Conservation (phyloP, 2,113 vertebrate species). For the Genyomyrus donnyi region DNA sequence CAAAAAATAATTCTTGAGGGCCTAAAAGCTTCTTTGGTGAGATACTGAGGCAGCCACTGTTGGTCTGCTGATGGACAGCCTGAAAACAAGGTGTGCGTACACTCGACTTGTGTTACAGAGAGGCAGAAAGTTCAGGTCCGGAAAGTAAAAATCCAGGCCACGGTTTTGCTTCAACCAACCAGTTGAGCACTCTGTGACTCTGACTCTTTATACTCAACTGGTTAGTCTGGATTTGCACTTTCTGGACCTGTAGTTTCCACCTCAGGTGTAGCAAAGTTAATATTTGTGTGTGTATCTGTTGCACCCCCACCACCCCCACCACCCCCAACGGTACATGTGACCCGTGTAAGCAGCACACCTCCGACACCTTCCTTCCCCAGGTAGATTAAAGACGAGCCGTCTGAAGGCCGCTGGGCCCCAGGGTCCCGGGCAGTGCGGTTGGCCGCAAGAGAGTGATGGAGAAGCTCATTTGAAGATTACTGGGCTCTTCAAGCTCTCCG, state of each 20-base stretch:
- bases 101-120: background rate
- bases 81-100: background rate
- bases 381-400: background rate
- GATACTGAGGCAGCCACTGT: background rate
- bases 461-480: conserved; percentile 37
- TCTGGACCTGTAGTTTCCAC: too few species aligned
- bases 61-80: background rate
- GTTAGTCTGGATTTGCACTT: too few species aligned
- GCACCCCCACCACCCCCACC: too few species aligned
- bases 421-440: background rate
- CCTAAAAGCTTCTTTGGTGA: background rate
- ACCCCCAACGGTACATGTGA: background rate
- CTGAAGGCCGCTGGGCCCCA: background rate
- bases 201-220: too few species aligned
- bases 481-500: conserved; percentile 37
- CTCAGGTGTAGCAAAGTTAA: background rate
- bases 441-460: background rate
- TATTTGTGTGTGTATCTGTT: background rate
- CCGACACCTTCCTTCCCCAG: background rate
- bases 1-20: background rate
- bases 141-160: too few species aligned
- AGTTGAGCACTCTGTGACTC: too few species aligned
- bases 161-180: too few species aligned
- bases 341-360: background rate
- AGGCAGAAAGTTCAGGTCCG: too few species aligned